Conservation (phyloP, 2,113 vertebrate species). For the Melospiza melodia region DNA sequence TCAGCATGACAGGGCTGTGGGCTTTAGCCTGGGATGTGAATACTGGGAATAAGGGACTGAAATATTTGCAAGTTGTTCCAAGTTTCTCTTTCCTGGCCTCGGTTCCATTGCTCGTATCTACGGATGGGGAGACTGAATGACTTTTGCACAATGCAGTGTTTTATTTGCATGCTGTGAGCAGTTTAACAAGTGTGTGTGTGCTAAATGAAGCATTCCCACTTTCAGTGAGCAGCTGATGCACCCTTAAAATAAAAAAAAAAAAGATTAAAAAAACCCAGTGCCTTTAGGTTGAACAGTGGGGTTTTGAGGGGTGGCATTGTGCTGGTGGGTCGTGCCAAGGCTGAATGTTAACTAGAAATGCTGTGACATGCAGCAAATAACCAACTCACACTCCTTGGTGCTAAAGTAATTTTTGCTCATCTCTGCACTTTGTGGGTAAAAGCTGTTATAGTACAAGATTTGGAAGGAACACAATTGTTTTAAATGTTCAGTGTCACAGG, state of each 20-base stretch:
- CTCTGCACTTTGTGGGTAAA: not conserved
- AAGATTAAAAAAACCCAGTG: not conserved
- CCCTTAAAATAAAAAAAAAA: not conserved
- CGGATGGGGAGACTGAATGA: not conserved
- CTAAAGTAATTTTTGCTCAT: conserved; percentile 5
- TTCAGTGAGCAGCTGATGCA: not conserved
- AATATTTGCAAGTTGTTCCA: conserved; percentile 25
- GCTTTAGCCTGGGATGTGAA: not conserved
- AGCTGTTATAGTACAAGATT: not conserved
- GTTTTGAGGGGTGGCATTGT: conserved; percentile 28
- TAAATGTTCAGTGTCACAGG: not conserved
- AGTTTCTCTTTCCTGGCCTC: conserved; percentile 28
- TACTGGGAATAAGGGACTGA: conserved; percentile 4
- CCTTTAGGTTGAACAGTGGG: conserved; percentile 21
- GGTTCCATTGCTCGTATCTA: conserved; percentile 3
- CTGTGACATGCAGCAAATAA: not conserved
- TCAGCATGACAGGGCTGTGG: not conserved
- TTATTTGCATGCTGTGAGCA: conserved; percentile 57
- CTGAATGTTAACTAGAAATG: not conserved
- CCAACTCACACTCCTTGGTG: not conserved
- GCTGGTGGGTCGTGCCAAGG: not conserved
- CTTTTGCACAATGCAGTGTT: conserved; percentile 32
- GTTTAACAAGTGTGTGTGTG: conserved; percentile 28
- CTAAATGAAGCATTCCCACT: conserved; percentile 57
- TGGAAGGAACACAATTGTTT: not conserved